Evolutionary conservation across 2,888 invertebrate genomes (phyloP), one percentile per base, ranked within the genome.

Genomic region (Drosophila ustulata): DNA sequence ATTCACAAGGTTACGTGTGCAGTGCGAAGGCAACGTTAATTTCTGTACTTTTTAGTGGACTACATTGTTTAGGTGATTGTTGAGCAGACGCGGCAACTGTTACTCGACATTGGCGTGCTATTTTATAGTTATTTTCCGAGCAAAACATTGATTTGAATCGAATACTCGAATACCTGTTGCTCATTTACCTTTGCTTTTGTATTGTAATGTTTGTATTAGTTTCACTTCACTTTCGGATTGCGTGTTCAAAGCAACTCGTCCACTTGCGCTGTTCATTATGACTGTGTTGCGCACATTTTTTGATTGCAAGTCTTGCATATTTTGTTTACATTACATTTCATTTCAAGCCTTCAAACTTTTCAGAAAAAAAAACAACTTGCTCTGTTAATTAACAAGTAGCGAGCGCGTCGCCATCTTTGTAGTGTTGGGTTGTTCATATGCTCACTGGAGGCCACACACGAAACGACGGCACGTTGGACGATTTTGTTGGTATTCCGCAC

Each of bases 1-100:
- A 76, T 80, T 88, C 86, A 89, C 91, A 92, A 92, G 92, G 92
- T 92, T 92, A 92, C 92, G 92, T 91, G 84, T 90, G 89, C 87
- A 82, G 69, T 66, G 30, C 37, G 43, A 56, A 49, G 59, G 30
- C 23, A 62, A 55, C 66, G 34, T 65, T 65, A 47, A 46, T 62
- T 68, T 71, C 50, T n/a, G 30, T 25, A 66, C 52, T 30, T 47
- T 25, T 39, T 43, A 18, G 25, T 11, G 8, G 1, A 6, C 11
- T 7, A 43, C 9, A 34, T 47, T 52, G 28, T n/a, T 23, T 9
- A 23, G 6, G 9, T 0, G 13, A 9, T 43, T 46, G 5, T 25
- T 50, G 11, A 28, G 37, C 32, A 58, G 23, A 37, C 3, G 7
- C 37, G 11, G 9, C 51, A 65, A 28, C 47, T 59, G 51, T 46